Evolutionary conservation across 1,140 invertebrate species (phyloP).

Genomic region (Saxidomus purpurata): DNA sequence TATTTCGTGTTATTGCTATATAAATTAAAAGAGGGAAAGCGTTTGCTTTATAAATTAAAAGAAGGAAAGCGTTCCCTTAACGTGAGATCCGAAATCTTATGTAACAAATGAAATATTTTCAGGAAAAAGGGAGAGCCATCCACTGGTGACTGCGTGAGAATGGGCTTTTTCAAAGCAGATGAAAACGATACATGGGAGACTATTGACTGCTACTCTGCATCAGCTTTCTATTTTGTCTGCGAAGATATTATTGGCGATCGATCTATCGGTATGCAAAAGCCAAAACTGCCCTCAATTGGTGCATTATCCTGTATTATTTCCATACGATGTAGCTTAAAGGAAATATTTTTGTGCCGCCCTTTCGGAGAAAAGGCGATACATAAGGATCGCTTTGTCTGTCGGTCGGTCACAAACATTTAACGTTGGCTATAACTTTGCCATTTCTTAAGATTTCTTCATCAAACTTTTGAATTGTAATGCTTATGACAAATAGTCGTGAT

Average conservation of each 20-base stretch:
- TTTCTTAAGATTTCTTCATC: too few species aligned
- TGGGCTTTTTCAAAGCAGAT: neutral
- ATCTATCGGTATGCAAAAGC: neutral
- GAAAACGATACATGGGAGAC: neutral
- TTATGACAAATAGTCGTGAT: too few species aligned
- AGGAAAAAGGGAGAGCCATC: neutral
- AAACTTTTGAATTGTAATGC: too few species aligned
- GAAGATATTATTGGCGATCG: neutral
- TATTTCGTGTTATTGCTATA: too few species aligned
- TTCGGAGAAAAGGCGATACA: too few species aligned
- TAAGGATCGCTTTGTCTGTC: too few species aligned
- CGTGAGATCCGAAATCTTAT: neutral
- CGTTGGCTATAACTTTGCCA: too few species aligned
- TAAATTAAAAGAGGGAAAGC: neutral
- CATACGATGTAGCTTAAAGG: too few species aligned
- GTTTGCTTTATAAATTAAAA: neutral
- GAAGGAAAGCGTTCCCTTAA: neutral
- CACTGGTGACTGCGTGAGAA: neutral
- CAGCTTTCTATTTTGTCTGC: constrained; percentile 14
- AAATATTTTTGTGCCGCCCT: too few species aligned
- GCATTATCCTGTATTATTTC: too few species aligned
- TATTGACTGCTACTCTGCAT: neutral
- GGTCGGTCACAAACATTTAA: too few species aligned
- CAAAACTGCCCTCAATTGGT: too few species aligned
- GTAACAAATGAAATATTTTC: neutral